phyloP scores from a whole-genome alignment of 2,113 vertebrate genomes.

The Solenodon paradoxus region DNA sequence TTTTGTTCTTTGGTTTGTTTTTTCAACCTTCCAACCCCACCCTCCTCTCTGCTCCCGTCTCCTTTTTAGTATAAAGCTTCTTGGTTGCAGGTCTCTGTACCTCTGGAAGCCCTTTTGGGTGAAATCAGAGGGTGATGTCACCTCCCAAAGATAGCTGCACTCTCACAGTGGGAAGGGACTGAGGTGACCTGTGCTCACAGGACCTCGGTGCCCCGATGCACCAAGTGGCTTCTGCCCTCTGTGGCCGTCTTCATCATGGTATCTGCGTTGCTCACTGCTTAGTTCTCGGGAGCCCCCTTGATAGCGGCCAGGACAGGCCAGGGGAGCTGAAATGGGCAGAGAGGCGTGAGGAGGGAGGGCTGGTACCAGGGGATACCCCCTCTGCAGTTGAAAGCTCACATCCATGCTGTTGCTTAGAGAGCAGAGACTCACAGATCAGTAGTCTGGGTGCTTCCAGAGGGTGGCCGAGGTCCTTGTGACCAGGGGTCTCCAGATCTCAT shows the following conservation, averaged over 20 bases:
- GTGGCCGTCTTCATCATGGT: too few relatives aligned
- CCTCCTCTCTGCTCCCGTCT: constrained; percentile 45
- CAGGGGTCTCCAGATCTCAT: neutral
- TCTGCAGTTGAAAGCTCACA: neutral
- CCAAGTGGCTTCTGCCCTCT: too few relatives aligned
- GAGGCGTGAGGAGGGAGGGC: neutral
- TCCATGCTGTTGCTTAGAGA: neutral
- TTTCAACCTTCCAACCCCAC: neutral
- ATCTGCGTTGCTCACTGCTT: too few relatives aligned
- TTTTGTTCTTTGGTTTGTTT: constrained; percentile 73
- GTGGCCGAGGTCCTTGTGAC: neutral
- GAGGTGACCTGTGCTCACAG: too few relatives aligned
- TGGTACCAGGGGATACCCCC: neutral
- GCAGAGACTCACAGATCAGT: accelerated
- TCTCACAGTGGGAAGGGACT: constrained; percentile 26
- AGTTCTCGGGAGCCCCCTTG: too few relatives aligned
- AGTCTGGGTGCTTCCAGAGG: neutral
- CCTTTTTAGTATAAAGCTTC: constrained; percentile 72
- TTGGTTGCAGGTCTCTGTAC: constrained; percentile 45
- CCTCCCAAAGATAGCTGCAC: constrained; percentile 78
- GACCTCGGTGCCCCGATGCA: too few relatives aligned
- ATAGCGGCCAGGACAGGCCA: accelerated
- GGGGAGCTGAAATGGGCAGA: neutral
- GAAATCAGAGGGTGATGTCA: constrained; percentile 78
- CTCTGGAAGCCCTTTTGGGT: constrained; percentile 63